phyloP scores from a whole-genome alignment of 2,797 vertebrate genomes.

The Eutrigla gurnardus region DNA sequence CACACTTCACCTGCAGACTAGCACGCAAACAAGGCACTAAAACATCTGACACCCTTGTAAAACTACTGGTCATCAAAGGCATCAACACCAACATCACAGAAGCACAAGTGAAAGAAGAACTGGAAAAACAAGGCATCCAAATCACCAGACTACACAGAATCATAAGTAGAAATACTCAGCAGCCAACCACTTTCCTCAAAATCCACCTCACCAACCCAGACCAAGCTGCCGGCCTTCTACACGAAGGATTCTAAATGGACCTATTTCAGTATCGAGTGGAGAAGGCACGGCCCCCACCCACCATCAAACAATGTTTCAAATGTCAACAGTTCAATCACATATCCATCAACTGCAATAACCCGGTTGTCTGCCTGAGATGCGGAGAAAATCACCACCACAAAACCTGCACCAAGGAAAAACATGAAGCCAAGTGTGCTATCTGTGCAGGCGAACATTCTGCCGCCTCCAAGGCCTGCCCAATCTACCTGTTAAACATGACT shows the following conservation, averaged over 20 bases:
- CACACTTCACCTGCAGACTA: neutral
- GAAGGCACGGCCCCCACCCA: neutral
- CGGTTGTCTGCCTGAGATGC: neutral
- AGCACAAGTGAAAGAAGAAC: neutral
- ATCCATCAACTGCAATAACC: neutral
- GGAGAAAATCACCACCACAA: neutral
- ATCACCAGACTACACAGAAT: neutral
- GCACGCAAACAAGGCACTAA: neutral
- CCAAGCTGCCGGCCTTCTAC: neutral
- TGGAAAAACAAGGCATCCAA: neutral
- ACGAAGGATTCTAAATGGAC: neutral
- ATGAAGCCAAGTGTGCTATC: neutral
- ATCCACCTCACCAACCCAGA: constrained; percentile 5
- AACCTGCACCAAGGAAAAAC: neutral
- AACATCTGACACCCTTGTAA: neutral
- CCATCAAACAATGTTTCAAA: neutral
- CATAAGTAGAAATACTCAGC: neutral
- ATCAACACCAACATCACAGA: neutral
- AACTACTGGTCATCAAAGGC: neutral
- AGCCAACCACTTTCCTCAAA: neutral
- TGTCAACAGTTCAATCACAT: constrained; percentile 3
- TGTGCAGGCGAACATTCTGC: neutral
- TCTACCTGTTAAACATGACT: neutral
- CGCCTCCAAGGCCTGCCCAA: neutral
- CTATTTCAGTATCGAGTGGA: neutral